Evolutionary conservation across 92 coral and sea anemone species (phyloP).

Genomic region (Parazoanthus swiftii): DNA sequence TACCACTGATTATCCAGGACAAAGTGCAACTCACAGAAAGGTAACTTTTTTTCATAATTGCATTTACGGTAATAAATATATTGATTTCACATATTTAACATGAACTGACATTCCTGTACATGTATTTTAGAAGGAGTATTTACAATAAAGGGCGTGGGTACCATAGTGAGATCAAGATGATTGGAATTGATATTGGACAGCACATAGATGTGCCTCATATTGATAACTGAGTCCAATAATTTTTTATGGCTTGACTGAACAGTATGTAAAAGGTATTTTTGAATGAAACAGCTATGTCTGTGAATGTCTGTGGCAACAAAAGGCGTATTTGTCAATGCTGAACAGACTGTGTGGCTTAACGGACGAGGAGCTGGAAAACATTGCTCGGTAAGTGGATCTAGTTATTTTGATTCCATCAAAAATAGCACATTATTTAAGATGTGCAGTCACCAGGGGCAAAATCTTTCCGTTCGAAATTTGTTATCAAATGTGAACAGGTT

Average conservation of each 20-base stretch:
- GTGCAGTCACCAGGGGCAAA: not conserved
- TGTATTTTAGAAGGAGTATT: too few relatives aligned
- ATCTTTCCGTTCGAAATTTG: not conserved
- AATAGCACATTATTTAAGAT: not conserved
- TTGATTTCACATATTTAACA: too few relatives aligned
- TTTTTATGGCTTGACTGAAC: too few relatives aligned
- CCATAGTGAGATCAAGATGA: too few relatives aligned
- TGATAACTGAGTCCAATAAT: not conserved
- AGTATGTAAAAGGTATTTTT: not conserved
- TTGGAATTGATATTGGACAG: too few relatives aligned
- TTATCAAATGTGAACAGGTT: not conserved
- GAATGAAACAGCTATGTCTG: constrained; percentile 61
- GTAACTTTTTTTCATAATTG: constrained; percentile 34
- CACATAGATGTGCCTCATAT: not conserved
- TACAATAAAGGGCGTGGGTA: too few relatives aligned
- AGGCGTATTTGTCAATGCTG: constrained; percentile 81
- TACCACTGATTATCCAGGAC: constrained; percentile 85
- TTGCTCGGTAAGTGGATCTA: constrained; percentile 68
- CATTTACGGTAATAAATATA: too few relatives aligned
- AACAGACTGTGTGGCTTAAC: constrained; percentile 85
- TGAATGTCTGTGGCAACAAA: constrained; percentile 83
- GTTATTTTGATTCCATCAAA: too few relatives aligned
- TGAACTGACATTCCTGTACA: too few relatives aligned
- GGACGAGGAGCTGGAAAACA: constrained; percentile 83
- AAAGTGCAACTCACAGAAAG: constrained; percentile 95